These are phyloP conservation scores for Calameuta filiformis DNA, from an alignment of 2,888 invertebrate genomes.

Conservation along the genomic window DNA sequence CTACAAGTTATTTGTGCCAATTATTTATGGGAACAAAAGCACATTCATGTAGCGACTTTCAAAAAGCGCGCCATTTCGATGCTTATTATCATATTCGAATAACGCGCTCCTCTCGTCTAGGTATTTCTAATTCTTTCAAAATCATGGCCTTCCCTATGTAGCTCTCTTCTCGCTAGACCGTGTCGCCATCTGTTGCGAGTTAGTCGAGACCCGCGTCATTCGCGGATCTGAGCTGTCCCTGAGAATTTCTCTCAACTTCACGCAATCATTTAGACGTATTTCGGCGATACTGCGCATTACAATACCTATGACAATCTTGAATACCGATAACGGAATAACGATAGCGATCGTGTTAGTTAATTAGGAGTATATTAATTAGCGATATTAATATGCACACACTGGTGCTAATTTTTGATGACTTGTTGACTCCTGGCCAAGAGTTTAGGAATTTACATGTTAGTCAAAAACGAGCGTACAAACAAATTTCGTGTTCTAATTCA, in stretches of 20 bases:
- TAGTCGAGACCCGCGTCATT: not conserved
- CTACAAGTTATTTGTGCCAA: not conserved
- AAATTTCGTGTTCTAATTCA: not conserved
- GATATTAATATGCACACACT: not conserved
- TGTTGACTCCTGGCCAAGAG: not conserved
- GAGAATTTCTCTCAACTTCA: not conserved
- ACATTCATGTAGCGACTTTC: not conserved
- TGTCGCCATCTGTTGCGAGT: not conserved
- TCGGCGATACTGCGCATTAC: not conserved
- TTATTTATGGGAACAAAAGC: not conserved
- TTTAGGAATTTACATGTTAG: not conserved
- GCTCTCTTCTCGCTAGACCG: not conserved
- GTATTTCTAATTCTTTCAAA: not conserved
- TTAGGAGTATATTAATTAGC: not conserved
- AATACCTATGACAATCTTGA: slow-evolving; percentile 58
- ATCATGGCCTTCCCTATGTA: not conserved
- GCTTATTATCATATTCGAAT: not conserved
- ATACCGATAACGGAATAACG: slow-evolving; percentile 16
- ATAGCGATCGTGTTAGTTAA: not conserved
- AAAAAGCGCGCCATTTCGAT: not conserved
- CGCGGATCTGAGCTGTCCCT: not conserved
- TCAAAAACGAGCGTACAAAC: not conserved
- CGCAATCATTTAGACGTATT: not conserved
- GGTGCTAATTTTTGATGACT: not conserved
- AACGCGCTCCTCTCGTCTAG: not conserved